Percentiles rank a stretch among this genome's conserved stretches.
These are phyloP conservation scores for Squalus acanthias DNA, from an alignment of 2,797 vertebrate genomes.

Conservation along the genomic window DNA sequence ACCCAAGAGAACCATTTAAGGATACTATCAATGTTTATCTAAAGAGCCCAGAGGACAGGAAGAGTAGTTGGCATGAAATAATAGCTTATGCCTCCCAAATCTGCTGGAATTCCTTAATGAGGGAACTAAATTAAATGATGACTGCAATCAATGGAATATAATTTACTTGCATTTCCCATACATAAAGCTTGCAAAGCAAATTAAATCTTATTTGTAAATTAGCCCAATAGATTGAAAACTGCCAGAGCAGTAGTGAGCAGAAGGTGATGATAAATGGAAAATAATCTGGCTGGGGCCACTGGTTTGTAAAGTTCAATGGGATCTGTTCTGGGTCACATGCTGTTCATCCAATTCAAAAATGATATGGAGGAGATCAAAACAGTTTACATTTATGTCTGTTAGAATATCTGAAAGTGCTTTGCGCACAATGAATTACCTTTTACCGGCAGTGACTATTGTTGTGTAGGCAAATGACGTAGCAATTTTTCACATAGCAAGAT, in stretches of 20 bases:
- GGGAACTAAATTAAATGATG: not conserved
- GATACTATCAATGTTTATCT: not conserved
- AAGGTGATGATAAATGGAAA: too few relatives aligned
- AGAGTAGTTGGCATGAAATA: too few relatives aligned
- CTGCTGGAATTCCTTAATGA: too few relatives aligned
- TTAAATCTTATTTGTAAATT: not conserved
- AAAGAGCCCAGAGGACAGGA: too few relatives aligned
- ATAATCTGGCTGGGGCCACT: not conserved
- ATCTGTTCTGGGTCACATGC: not conserved
- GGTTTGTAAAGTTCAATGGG: not conserved
- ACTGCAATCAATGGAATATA: not conserved
- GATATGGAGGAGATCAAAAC: not conserved
- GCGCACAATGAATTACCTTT: too few relatives aligned
- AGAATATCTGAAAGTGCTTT: too few relatives aligned
- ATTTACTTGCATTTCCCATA: not conserved
- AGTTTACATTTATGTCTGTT: not conserved
- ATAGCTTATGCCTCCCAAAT: too few relatives aligned
- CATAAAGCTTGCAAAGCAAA: not conserved
- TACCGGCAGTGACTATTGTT: too few relatives aligned
- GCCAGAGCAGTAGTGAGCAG: not conserved
- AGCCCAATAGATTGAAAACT: not conserved
- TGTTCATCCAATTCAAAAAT: not conserved
- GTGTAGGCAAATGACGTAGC: too few relatives aligned
- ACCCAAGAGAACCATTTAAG: not conserved
- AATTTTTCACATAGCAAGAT: too few relatives aligned